Evolutionary conservation across 1,140 invertebrate genomes (phyloP).

Genomic region (Piezodorus guildinii): DNA sequence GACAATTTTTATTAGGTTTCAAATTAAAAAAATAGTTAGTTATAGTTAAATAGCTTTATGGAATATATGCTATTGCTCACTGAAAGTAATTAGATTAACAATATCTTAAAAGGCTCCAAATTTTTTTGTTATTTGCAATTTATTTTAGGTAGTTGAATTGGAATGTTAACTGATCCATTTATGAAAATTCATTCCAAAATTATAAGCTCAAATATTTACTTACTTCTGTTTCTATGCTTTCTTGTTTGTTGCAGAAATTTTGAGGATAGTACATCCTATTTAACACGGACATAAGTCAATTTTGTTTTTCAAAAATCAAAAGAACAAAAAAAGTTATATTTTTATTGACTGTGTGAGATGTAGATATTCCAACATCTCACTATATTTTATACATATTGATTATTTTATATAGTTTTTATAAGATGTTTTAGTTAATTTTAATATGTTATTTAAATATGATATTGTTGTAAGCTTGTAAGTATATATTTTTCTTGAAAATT

Average conservation of each 20-base stretch:
- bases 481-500: too few species aligned
- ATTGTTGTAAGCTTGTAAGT: too few species aligned
- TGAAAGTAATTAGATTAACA: background rate
- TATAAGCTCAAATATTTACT: background rate
- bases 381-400: too few species aligned
- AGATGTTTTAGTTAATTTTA: too few species aligned
- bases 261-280: constrained; percentile 2
- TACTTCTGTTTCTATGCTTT: background rate
- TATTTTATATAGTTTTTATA: too few species aligned
- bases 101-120: background rate
- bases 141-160: background rate
- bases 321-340: too few species aligned
- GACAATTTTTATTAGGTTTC: too few species aligned
- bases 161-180: background rate
- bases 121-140: background rate
- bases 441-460: too few species aligned
- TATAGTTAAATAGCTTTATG: background rate
- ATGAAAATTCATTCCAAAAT: too few species aligned
- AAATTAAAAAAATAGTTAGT: too few species aligned
- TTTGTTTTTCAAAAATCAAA: background rate
- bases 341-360: too few species aligned
- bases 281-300: constrained; percentile 3
- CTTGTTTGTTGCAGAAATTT: constrained; percentile 8
- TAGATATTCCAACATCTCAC: too few species aligned
- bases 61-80: background rate